Evolutionary conservation across 2,888 invertebrate species (phyloP).

Genomic region (Pheosia gnoma): DNA sequence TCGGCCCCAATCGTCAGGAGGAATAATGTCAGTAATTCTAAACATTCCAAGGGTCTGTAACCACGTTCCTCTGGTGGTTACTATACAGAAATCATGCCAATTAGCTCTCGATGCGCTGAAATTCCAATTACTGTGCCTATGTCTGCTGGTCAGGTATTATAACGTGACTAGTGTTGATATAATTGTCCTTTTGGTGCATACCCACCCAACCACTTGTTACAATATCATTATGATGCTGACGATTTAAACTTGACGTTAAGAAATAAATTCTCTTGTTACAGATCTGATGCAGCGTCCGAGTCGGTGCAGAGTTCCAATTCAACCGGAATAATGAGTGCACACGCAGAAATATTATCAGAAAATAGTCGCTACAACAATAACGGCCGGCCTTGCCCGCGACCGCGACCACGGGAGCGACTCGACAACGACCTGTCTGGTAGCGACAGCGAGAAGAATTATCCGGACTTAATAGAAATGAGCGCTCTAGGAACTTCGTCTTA

Average conservation of each 20-base stretch:
- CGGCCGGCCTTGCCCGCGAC: slow-evolving; percentile 65
- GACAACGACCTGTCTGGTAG: slow-evolving; percentile 80
- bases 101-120: slow-evolving; percentile 23
- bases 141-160: slow-evolving; percentile 7
- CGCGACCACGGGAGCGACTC: slow-evolving; percentile 68
- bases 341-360: slow-evolving; percentile 67
- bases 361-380: slow-evolving; percentile 74
- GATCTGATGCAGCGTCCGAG: slow-evolving; percentile 76
- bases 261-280: slow-evolving; percentile 49
- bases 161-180: neutral
- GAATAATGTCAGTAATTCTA: slow-evolving; percentile 29
- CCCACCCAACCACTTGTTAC: no score
- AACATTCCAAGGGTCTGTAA: slow-evolving; percentile 15
- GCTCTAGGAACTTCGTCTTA: slow-evolving; percentile 71
- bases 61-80: slow-evolving; percentile 9
- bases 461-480: slow-evolving; percentile 83
- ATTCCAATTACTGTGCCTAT: slow-evolving; percentile 26
- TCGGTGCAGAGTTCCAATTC: slow-evolving; percentile 85
- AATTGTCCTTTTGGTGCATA: neutral
- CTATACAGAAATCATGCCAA: slow-evolving; percentile 24
- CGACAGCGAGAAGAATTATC: slow-evolving; percentile 83
- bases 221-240: no score
- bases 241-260: no score
- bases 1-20: slow-evolving; percentile 25
- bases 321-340: slow-evolving; percentile 67